Percentiles rank a stretch among this genome's conserved stretches.
Evolutionary conservation across 35 echinoderm and acorn worm species (phyloP).

Genomic region (Heliocidaris erythrogramma): DNA sequence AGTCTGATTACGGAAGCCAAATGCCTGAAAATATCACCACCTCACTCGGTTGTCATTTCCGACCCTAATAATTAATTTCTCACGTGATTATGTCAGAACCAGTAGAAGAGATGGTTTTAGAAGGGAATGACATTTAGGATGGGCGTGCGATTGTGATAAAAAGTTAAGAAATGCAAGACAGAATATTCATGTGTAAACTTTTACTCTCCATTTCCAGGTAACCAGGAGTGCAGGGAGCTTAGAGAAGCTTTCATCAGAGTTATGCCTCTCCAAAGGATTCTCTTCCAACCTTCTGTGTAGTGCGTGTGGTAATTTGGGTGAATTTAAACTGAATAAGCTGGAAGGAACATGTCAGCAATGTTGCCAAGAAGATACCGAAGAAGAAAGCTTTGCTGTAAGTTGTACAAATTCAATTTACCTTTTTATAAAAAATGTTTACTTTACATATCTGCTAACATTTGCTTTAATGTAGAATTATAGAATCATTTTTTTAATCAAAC

Average conservation of each 20-base stretch:
- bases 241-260: conserved; percentile 56
- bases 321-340: conserved; percentile 60
- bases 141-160: not conserved
- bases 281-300: conserved; percentile 93
- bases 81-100: not conserved
- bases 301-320: conserved; percentile 63
- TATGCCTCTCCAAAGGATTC: conserved; percentile 72
- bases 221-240: conserved; percentile 53
- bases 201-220: conserved; percentile 48
- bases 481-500: too few relatives aligned
- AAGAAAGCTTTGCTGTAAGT: not conserved
- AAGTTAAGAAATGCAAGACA: not conserved
- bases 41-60: too few relatives aligned
- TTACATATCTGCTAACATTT: too few relatives aligned
- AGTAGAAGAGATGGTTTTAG: not conserved
- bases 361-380: conserved; percentile 83
- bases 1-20: too few relatives aligned
- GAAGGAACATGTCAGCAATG: conserved; percentile 67
- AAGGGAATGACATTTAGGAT: not conserved
- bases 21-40: too few relatives aligned
- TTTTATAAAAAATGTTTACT: not conserved
- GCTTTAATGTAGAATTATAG: too few relatives aligned
- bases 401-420: not conserved
- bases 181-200: not conserved
- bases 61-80: too few relatives aligned